phyloP scores from a whole-genome alignment of 2,113 vertebrate genomes.

The Campylomormyrus tamandua region DNA sequence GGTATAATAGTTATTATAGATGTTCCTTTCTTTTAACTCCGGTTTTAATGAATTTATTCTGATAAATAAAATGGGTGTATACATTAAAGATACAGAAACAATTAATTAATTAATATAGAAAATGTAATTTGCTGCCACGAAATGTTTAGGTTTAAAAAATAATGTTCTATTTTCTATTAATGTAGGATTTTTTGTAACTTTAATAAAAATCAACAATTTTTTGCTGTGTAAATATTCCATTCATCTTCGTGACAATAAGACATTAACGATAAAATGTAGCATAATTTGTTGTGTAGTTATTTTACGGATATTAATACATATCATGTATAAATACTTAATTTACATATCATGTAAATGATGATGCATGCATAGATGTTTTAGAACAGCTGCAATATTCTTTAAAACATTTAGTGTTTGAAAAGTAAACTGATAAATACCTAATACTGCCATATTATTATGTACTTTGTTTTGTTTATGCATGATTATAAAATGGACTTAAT shows the following conservation, averaged over 20 bases:
- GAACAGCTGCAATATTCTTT: background rate
- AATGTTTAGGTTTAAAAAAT: background rate
- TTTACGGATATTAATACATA: background rate
- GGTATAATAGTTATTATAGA: slow-evolving; percentile 14
- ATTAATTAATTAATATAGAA: background rate
- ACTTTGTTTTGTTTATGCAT: background rate
- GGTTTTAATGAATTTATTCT: background rate
- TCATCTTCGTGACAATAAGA: background rate
- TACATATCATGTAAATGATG: too few species aligned
- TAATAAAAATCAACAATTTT: background rate
- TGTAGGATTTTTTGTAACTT: background rate
- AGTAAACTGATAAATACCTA: background rate
- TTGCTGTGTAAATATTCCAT: background rate
- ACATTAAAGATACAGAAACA: background rate
- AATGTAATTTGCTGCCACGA: background rate
- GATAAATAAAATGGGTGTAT: background rate
- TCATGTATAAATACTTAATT: background rate
- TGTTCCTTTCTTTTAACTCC: background rate
- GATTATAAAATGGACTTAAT: background rate
- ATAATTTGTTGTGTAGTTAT: background rate
- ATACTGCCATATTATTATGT: background rate
- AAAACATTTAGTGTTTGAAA: background rate
- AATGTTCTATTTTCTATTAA: background rate
- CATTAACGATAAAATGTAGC: background rate
- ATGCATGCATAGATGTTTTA: background rate